Base-by-base conservation (phyloP, 2,113 vertebrate species). In the Hepsetus odoe region DNA sequence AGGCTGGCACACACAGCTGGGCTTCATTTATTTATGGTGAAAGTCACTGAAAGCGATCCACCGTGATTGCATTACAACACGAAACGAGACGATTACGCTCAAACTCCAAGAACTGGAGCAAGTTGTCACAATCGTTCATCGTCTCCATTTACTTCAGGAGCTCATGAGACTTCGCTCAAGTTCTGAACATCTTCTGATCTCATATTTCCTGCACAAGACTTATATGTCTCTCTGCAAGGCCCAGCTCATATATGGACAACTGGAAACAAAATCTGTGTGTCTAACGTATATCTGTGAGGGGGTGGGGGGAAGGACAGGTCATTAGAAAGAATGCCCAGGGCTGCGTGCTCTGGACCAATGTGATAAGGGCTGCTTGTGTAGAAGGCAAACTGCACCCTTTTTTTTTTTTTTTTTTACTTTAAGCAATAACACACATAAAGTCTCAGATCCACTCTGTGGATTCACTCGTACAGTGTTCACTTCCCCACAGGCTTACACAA, bases 71-170 rank as follows among this genome's bases (percentile, higher is more conserved):
- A 76, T 71, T 13, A 32, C 69, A 44, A n/a, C 72, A 75, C 35
- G 22, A 77, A 77, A 65, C 22, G 28, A 55, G 70, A 35, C 61
- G 20, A 77, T 35, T 53, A 80, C n/a, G 75, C 75, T 38, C 7
- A 12, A 58, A n/a, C 42, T 44, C 33, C 24, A 40, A 65, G 53
- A 81, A 51, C 71, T 66, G 42, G 66, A 89, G 75, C 40, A 61
- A 1, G 3, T 18, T 83, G 88, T 89, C 83, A 84, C 74, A 81
- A 85, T 68, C 28, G 11, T 79, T 90, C 74, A 84, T 28, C 20
- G 64, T 88, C 81, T 72, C 77, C 46, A 85, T 87, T 85, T 75
- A 20, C 28, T 38, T 13, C 5, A 4, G 10, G 14, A 38, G 30
- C 38, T 38, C 28, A 26, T 59, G 11, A 55, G 62, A 65, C 30